These are phyloP conservation scores for Xenus cinereus DNA, from an alignment of 2,113 vertebrate species.

Conservation along the genomic window DNA sequence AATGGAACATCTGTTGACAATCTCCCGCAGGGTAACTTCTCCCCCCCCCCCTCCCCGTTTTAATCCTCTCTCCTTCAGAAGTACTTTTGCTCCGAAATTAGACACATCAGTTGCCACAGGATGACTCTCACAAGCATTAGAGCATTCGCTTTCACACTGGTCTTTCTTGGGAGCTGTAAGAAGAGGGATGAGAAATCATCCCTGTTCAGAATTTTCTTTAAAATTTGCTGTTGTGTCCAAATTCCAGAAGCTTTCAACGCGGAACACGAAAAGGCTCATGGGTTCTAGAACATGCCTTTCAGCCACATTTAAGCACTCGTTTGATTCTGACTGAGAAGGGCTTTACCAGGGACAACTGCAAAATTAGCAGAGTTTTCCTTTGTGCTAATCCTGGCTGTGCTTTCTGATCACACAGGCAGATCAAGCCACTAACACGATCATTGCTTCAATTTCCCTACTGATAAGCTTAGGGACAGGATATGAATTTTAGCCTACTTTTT, in stretches of 20 bases:
- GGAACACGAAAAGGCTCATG: not conserved
- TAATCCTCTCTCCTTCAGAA: constrained; percentile 51
- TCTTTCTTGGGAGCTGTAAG: not conserved
- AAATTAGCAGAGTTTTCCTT: not conserved
- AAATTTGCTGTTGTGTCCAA: not conserved
- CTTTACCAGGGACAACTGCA: not conserved
- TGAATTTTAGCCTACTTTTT: not conserved
- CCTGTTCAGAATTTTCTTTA: not conserved
- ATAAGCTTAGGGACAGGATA: not conserved
- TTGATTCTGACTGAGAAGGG: not conserved
- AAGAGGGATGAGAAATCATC: not conserved
- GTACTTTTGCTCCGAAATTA: constrained; percentile 13
- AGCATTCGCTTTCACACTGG: not conserved
- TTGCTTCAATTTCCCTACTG: not conserved
- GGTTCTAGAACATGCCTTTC: not conserved
- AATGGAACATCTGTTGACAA: constrained; percentile 66
- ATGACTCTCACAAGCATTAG: not conserved
- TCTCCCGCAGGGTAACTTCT: constrained; percentile 52
- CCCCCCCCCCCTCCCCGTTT: not conserved
- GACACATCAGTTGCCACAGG: constrained; percentile 2
- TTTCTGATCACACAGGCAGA: not conserved
- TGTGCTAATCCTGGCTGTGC: not conserved
- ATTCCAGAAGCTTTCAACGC: not conserved
- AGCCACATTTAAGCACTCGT: not conserved
- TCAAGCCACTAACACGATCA: not conserved